A percentile compares a stretch with the other conserved stretches of the same genome.
Conservation (phyloP, 1,140 invertebrate genomes). For the Macrobrachium nipponense region DNA sequence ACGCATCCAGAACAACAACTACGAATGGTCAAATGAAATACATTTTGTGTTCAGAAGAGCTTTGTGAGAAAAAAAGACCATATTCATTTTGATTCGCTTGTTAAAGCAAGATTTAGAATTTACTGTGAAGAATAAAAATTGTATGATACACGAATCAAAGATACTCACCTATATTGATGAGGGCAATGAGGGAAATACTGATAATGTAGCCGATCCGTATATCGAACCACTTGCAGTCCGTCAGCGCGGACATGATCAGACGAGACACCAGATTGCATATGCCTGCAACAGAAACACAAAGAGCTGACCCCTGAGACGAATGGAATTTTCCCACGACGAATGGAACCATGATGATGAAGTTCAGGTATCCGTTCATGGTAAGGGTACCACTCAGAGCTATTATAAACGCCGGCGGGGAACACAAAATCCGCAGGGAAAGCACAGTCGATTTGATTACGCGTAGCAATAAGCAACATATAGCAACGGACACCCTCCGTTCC, state of each 20-base stretch:
- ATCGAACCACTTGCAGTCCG: slow-evolving; percentile 42
- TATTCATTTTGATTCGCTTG: no score
- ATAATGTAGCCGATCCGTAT: slow-evolving; percentile 34
- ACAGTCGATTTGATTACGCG: not conserved
- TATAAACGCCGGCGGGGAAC: slow-evolving; percentile 28
- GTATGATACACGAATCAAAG: not conserved
- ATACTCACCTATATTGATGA: slow-evolving; percentile 23
- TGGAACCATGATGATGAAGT: slow-evolving; percentile 32
- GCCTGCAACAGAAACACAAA: slow-evolving; percentile 30
- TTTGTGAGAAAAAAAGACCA: no score
- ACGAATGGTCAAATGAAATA: no score
- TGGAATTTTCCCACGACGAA: slow-evolving; percentile 21
- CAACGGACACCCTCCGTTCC: no score
- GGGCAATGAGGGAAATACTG: not conserved
- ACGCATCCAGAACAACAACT: no score
- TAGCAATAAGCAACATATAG: not conserved
- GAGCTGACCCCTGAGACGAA: slow-evolving; percentile 24
- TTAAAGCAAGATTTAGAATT: no score
- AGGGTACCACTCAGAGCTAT: slow-evolving; percentile 29
- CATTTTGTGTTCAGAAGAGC: no score
- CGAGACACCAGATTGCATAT: slow-evolving; percentile 27
- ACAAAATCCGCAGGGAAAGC: slow-evolving; percentile 2
- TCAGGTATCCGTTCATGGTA: slow-evolving; percentile 19
- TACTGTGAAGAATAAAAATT: not conserved
- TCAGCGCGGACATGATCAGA: slow-evolving; percentile 24